phyloP scores from a whole-genome alignment of 2,888 invertebrate genomes.

The Cosmia pyralina region DNA sequence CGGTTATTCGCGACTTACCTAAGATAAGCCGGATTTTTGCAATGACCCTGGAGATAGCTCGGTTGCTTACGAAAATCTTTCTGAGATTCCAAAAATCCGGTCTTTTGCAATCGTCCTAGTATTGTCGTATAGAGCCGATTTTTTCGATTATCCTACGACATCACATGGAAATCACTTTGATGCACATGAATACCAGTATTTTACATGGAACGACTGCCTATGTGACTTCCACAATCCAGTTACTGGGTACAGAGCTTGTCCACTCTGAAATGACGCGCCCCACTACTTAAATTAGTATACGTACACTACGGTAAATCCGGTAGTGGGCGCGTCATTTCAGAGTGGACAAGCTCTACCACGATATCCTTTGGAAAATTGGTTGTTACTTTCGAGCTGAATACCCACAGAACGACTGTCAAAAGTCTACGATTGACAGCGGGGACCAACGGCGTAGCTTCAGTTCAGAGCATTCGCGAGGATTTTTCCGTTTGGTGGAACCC shows the following conservation, averaged over 20 bases:
- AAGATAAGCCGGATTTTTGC: slow-evolving; percentile 12
- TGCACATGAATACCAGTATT: background rate
- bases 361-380: background rate
- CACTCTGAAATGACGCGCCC: no score
- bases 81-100: slow-evolving; percentile 4
- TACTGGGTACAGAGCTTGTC: no score
- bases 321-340: no score
- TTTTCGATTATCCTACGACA: slow-evolving; percentile 26
- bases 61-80: slow-evolving; percentile 15
- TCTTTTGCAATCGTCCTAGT: slow-evolving; percentile 18
- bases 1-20: slow-evolving; percentile 25
- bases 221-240: no score
- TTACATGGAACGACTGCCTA: no score
- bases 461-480: no score
- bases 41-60: slow-evolving; percentile 19
- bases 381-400: background rate
- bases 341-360: no score
- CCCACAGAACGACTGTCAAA: no score
- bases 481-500: no score
- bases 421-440: background rate
- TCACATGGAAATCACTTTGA: background rate
- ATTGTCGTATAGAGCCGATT: slow-evolving; percentile 4
- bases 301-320: no score
- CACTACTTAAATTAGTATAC: no score
- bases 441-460: background rate